Evolutionary conservation across 2,113 vertebrate genomes (phyloP).

Genomic region (Cyanistes caeruleus): DNA sequence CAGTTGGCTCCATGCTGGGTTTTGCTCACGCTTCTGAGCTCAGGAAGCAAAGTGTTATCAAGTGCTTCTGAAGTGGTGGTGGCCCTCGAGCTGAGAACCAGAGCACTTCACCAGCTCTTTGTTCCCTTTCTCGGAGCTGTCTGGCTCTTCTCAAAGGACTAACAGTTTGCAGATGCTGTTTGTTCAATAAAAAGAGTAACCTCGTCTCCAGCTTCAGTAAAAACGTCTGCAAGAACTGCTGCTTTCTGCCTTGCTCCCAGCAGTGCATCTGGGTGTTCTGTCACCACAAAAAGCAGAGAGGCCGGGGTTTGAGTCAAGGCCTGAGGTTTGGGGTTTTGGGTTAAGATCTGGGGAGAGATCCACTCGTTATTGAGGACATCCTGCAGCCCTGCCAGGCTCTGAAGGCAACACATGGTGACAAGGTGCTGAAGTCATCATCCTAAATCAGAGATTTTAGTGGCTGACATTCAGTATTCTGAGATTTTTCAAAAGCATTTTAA

Average conservation of each 20-base stretch:
- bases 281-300: background rate
- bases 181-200: background rate
- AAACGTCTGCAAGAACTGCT: background rate
- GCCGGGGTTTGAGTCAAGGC: background rate
- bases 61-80: conserved; percentile 42
- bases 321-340: background rate
- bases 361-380: background rate
- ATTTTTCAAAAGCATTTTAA: background rate
- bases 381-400: background rate
- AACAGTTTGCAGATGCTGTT: background rate
- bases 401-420: background rate
- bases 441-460: background rate
- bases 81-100: conserved; percentile 37
- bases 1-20: background rate
- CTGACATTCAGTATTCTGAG: background rate
- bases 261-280: rapidly evolving
- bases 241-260: background rate
- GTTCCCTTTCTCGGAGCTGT: background rate
- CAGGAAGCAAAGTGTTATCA: background rate
- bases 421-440: background rate
- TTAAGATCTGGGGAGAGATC: background rate
- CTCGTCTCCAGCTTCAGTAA: background rate
- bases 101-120: conserved; percentile 9
- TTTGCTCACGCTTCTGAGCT: background rate
- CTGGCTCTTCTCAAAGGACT: background rate